Evolutionary conservation across 2,113 vertebrate genomes (phyloP), one percentile per base, ranked within the genome.

Genomic region (Fregetta grallaria): DNA sequence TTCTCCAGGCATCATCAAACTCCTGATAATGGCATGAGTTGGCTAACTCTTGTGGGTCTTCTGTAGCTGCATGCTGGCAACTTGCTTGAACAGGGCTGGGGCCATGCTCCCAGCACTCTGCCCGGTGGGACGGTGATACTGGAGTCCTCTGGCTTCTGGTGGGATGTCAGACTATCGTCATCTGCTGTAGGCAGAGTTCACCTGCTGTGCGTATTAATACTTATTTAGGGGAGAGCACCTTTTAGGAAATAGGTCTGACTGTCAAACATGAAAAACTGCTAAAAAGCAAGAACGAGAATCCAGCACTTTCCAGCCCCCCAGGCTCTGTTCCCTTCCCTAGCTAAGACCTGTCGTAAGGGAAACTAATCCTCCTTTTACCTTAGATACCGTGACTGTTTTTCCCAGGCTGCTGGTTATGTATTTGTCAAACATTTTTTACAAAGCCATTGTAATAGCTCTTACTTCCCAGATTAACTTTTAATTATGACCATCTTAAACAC

Each of bases 251-350:
- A 73, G 40, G 45, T 13, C 32, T 76, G 82, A 63, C 36, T 11
- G 9, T 56, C 61, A 67, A 74, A 81, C 70, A n/a, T 47, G 52
- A 78, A 77, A 84, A 81, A 55, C 27, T 50, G 18, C 71, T 38
- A 94, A 75, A 91, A 94, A 73, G 12, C 47, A 94, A 71, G 38
- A 90, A 88, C 1, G 3, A 82, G 66, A 84, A 89, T 27, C 50
- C 58, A 72, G 47, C n/a, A 55, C 25, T 59, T 81, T 55, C 15
- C 32, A 77, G 59, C 13, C 38, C 27, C 34, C 7, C 29, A 25
- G n/a, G n/a, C 23, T 55, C 27, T 81, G 38, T 55, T 85, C 12
- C 25, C 20, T 75, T 81, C 15, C 56, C n/a, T 10, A 91, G 38
- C 26, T 20, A 38, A 93, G 68, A 74, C 19, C 42, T 55, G 36